Evolutionary conservation across 1,140 invertebrate species (phyloP), one percentile per base, ranked within the genome.

Genomic region (Diorhabda sublineata): DNA sequence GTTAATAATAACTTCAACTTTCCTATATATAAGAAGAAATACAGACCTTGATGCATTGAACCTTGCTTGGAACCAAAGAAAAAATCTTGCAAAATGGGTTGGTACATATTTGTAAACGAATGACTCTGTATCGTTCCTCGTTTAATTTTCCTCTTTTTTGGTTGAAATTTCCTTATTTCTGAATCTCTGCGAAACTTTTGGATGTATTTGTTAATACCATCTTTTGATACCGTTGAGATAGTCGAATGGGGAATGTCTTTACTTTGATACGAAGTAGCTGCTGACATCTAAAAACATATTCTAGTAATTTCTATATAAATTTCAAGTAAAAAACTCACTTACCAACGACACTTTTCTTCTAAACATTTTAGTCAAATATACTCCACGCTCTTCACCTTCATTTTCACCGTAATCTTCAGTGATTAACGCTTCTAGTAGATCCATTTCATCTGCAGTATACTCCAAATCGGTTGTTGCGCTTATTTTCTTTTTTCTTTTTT

Each of bases 41-140:
- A 41, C 3, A 5, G 58, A 77, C 73, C 74, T 74, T 79, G 76
- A 67, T 78, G 76, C 62, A 77, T 75, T 9, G 76, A 75, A 9
- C 76, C 79, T 6, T 71, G 42, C 59, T 71, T 71, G 0, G 74
- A 72, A n/a, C 76, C 76, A 60, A 77, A 78, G 58, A 73, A 73
- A 69, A 79, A 80, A 7, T 79, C 72, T 26, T 77, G 75, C n/a
- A 79, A 62, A 2, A 72, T 71, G 5, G 67, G 67, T 60, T 80
- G 78, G 56, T 77, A 69, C n/a, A 85, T 68, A 4, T 83, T 82
- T 4, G 85, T 85, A 60, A 85, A 80, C 0, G 85, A 86, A 72
- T 85, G 84, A n/a, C 82, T 85, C 69, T 84, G 77, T 26, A 86
- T 73, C 6, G 80, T 83, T 4, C 84, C 84, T 56, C 78, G 80